Evolutionary conservation across 2,797 vertebrate genomes (phyloP).

Genomic region (Peromyscus melanophrys): DNA sequence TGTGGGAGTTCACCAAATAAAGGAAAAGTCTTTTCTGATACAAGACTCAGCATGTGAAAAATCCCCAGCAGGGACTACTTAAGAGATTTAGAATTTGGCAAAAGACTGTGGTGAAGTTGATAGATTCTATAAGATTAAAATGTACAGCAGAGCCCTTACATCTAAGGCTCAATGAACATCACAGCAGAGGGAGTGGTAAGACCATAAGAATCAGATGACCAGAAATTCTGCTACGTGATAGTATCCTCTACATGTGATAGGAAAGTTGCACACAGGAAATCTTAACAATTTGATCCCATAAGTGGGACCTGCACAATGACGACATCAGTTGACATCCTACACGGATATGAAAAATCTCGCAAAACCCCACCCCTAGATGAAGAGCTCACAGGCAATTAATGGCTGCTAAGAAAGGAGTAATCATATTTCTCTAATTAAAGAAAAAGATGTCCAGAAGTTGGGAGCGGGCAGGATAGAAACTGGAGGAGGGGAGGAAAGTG

Average conservation of each 20-base stretch:
- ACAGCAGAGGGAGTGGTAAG: not conserved
- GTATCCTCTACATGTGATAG: too few relatives aligned
- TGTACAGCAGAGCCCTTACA: not conserved
- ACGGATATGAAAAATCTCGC: not conserved
- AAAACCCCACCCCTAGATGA: too few relatives aligned
- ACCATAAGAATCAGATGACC: not conserved
- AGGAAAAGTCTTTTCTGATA: not conserved
- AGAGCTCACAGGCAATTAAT: not conserved
- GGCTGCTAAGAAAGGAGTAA: not conserved
- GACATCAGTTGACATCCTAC: not conserved
- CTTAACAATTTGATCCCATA: not conserved
- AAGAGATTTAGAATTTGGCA: constrained; percentile 11
- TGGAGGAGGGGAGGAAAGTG: not conserved
- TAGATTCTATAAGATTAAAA: not conserved
- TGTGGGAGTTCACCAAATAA: not conserved
- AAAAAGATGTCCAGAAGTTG: not conserved
- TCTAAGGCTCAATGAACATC: not conserved
- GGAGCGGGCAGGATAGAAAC: not conserved
- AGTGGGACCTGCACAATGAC: too few relatives aligned
- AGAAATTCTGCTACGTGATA: not conserved
- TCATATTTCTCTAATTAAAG: not conserved
- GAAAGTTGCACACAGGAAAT: not conserved
- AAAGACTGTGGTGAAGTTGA: not conserved
- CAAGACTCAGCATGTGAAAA: not conserved
- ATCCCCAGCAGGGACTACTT: not conserved